A percentile compares a stretch with the other conserved stretches of the same genome.
Evolutionary conservation across 2,888 invertebrate species (phyloP).

Genomic region (Argyra leucocephala): DNA sequence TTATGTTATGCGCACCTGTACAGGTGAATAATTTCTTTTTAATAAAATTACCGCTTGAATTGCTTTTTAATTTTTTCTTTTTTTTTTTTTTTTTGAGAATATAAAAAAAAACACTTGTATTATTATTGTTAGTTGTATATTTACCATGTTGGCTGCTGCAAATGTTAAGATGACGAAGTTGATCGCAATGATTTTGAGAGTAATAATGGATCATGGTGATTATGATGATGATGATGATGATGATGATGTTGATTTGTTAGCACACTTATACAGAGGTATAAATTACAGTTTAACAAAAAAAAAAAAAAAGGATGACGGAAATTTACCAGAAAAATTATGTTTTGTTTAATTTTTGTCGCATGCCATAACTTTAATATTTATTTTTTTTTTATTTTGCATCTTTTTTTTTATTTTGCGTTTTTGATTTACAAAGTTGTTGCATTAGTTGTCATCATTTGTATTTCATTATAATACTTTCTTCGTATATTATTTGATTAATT

Average conservation of each 20-base stretch:
- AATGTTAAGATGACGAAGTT: no score
- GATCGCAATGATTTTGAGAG: no score
- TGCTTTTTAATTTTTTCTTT: not conserved
- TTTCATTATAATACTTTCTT: no score
- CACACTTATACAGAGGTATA: not conserved
- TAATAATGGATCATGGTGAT: no score
- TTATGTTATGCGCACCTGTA: not conserved
- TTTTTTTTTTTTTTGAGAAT: no score
- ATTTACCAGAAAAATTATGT: not conserved
- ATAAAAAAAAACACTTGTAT: no score
- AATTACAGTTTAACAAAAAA: not conserved
- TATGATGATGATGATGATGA: not conserved
- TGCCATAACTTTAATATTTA: not conserved
- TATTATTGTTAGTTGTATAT: no score
- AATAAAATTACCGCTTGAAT: not conserved
- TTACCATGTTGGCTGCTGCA: no score
- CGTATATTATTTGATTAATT: no score
- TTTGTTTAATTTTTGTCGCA: not conserved
- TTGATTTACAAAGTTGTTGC: no score
- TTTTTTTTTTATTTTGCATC: not conserved
- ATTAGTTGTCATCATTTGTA: no score
- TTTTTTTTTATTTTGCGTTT: no score
- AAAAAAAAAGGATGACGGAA: not conserved
- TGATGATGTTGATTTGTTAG: not conserved
- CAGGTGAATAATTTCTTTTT: not conserved